A percentile compares a stretch with the other conserved stretches of the same genome.
These are phyloP conservation scores for Ectobius pallidus DNA, from an alignment of 2,888 invertebrate species.

Conservation along the genomic window DNA sequence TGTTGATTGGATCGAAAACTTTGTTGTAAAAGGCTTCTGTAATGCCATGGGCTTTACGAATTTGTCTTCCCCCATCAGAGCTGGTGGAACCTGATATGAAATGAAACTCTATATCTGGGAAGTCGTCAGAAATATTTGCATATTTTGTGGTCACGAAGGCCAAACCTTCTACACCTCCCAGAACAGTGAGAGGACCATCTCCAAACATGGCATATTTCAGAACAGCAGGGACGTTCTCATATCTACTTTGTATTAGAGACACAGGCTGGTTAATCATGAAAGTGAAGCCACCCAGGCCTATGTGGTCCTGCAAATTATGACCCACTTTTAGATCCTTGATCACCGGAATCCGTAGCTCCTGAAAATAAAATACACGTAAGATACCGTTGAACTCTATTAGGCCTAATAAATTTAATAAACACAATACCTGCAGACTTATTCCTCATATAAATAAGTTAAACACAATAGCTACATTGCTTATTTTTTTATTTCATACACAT, in stretches of 20 bases:
- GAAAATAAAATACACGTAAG: not conserved
- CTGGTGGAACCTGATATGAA: slow-evolving; percentile 87
- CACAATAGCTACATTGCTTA: too few relatives aligned
- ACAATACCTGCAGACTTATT: too few relatives aligned
- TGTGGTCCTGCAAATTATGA: slow-evolving; percentile 87
- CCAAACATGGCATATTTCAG: slow-evolving; percentile 81
- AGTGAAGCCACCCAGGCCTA: slow-evolving; percentile 83
- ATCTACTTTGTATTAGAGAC: slow-evolving; percentile 78
- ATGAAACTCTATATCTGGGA: slow-evolving; percentile 89
- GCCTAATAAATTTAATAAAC: too few relatives aligned
- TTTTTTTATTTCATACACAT: too few relatives aligned
- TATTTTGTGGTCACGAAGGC: slow-evolving; percentile 89
- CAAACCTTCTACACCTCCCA: slow-evolving; percentile 89
- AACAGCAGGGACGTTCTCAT: slow-evolving; percentile 79
- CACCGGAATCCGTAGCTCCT: slow-evolving; percentile 74
- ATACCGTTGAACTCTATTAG: too few relatives aligned
- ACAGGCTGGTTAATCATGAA: slow-evolving; percentile 80
- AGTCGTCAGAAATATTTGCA: slow-evolving; percentile 77
- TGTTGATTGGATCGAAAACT: slow-evolving; percentile 76
- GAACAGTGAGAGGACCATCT: slow-evolving; percentile 81
- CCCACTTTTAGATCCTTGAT: slow-evolving; percentile 82
- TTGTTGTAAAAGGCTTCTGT: slow-evolving; percentile 74
- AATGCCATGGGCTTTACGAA: slow-evolving; percentile 77
- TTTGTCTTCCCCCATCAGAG: slow-evolving; percentile 82
- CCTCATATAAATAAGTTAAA: too few relatives aligned